Conservation (phyloP, 92 coral and sea anemone species). For the Diadumene lineata region DNA sequence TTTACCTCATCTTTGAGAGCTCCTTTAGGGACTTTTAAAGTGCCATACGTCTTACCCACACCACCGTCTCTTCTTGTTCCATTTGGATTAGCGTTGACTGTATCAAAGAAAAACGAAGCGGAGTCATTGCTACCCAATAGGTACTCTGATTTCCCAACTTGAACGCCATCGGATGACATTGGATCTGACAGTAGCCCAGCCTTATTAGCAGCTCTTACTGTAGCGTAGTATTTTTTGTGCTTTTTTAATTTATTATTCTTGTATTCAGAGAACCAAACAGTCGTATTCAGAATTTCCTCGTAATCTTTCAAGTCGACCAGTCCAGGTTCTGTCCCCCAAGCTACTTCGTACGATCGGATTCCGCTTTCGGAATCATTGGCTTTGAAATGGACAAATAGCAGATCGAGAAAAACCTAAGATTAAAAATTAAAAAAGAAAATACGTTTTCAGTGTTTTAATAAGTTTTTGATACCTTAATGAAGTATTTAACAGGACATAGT, state of each 20-base stretch:
- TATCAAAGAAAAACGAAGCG: constrained; percentile 88
- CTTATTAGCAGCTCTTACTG: constrained; percentile 84
- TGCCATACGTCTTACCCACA: constrained; percentile 86
- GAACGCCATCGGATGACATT: constrained; percentile 83
- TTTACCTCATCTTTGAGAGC: constrained; percentile 84
- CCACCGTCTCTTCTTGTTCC: constrained; percentile 79
- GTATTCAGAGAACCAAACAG: constrained; percentile 83
- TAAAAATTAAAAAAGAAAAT: not conserved
- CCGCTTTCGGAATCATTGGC: constrained; percentile 91
- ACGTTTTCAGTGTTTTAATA: too few species aligned
- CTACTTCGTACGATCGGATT: constrained; percentile 86
- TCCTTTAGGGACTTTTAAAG: constrained; percentile 77
- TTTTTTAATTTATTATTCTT: constrained; percentile 65
- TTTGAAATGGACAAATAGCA: constrained; percentile 79
- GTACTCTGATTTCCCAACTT: constrained; percentile 94
- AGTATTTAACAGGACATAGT: too few species aligned
- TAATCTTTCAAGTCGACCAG: constrained; percentile 63
- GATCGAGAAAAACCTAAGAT: constrained; percentile 68
- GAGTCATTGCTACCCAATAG: constrained; percentile 70
- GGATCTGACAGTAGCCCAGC: constrained; percentile 84
- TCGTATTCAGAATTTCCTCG: constrained; percentile 85
- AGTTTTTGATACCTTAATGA: too few species aligned
- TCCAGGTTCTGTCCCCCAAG: constrained; percentile 95
- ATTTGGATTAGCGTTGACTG: constrained; percentile 68
- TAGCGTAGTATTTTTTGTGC: constrained; percentile 73